These are phyloP conservation scores for Polydrusus pterygomalis DNA, from an alignment of 2,888 invertebrate species.

Conservation along the genomic window DNA sequence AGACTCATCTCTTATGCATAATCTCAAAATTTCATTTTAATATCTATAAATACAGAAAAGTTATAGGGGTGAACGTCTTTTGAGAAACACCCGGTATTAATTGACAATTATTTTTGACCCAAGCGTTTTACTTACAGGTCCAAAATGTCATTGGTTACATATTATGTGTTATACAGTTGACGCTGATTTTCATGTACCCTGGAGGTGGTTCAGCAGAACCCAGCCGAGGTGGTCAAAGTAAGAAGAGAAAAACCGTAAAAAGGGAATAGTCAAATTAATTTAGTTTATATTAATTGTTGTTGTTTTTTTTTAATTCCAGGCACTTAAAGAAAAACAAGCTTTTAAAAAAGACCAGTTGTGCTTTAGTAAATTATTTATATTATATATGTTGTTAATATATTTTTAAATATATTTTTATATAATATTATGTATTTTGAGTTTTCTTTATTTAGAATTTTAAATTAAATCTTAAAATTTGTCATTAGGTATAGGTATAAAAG, in stretches of 20 bases:
- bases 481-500: not conserved
- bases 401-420: slow-evolving; percentile 3
- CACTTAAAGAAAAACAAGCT: not conserved
- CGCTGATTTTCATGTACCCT: slow-evolving; percentile 82
- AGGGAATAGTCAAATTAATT: slow-evolving; percentile 22
- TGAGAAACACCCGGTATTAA: too few relatives aligned
- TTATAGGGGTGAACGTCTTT: too few relatives aligned
- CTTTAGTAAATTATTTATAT: not conserved
- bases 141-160: slow-evolving; percentile 82
- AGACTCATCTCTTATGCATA: too few relatives aligned
- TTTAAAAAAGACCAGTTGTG: not conserved
- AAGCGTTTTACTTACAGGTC: slow-evolving; percentile 74
- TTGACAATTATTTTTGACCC: too few relatives aligned
- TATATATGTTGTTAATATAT: slow-evolving; percentile 6
- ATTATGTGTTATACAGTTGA: slow-evolving; percentile 79
- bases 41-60: too few relatives aligned
- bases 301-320: slow-evolving; percentile 40
- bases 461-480: not conserved
- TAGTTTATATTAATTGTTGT: slow-evolving; percentile 1
- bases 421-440: not conserved
- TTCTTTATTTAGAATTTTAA: not conserved
- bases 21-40: too few relatives aligned
- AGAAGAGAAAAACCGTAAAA: slow-evolving; percentile 56
- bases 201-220: slow-evolving; percentile 37
- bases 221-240: slow-evolving; percentile 44